phyloP scores from a whole-genome alignment of 2,797 vertebrate genomes.

The Rhyacichthys aspro region DNA sequence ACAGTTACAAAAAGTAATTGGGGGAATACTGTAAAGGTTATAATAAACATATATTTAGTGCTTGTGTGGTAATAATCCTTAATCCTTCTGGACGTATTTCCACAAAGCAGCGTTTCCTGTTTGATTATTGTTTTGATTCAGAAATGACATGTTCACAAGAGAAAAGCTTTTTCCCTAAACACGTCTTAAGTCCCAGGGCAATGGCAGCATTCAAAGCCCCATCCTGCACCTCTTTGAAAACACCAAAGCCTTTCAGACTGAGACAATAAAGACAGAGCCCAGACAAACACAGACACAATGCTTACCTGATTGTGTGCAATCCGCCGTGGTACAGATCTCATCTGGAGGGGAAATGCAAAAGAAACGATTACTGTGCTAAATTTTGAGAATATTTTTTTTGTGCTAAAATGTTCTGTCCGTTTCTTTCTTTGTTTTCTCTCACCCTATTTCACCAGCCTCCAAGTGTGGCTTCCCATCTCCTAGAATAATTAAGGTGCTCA shows the following conservation, averaged over 20 bases:
- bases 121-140: constrained; percentile 28
- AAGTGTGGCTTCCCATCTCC: constrained; percentile 24
- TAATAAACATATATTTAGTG: no score
- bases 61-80: no score
- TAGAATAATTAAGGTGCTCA: constrained; percentile 28
- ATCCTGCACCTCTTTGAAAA: constrained; percentile 21
- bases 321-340: constrained; percentile 90
- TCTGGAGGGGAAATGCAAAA: constrained; percentile 77
- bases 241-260: constrained; percentile 35
- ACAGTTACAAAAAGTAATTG: no score
- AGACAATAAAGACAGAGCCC: constrained; percentile 30
- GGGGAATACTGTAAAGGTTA: no score
- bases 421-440: constrained; percentile 12
- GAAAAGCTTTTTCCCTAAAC: constrained; percentile 20
- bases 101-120: constrained; percentile 10
- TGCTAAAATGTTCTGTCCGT: constrained; percentile 13
- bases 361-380: constrained; percentile 45
- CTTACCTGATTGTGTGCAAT: constrained; percentile 95
- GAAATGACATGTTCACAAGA: constrained; percentile 24
- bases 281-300: constrained; percentile 26
- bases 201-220: constrained; percentile 18
- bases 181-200: constrained; percentile 29
- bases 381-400: constrained; percentile 47
- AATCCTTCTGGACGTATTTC: no score
- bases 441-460: constrained; percentile 7